Evolutionary conservation across 2,113 vertebrate genomes (phyloP).

Genomic region (Halichoerus grypus): DNA sequence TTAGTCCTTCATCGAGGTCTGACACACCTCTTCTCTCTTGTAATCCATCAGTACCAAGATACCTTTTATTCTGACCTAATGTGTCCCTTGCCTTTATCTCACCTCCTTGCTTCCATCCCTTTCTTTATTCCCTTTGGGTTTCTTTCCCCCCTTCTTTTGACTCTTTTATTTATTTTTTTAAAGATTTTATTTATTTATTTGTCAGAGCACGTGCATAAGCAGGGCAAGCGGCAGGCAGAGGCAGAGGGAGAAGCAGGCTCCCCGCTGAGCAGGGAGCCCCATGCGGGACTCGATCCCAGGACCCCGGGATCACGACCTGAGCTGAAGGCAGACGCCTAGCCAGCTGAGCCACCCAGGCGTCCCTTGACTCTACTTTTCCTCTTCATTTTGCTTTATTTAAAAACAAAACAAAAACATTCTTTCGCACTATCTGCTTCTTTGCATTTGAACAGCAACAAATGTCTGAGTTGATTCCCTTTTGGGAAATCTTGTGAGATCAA

Average conservation of each 20-base stretch:
- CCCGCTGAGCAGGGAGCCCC: background rate
- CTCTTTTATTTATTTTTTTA: background rate
- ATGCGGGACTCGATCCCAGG: background rate
- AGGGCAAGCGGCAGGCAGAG: background rate
- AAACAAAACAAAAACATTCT: slow-evolving; percentile 28
- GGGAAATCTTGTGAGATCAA: slow-evolving; percentile 27
- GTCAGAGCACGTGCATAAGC: background rate
- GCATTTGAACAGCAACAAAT: background rate
- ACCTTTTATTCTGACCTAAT: background rate
- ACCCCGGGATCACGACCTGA: background rate
- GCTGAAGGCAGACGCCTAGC: background rate
- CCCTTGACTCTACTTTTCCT: background rate
- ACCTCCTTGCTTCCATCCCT: background rate
- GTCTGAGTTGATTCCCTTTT: background rate
- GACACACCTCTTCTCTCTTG: background rate
- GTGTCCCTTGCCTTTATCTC: background rate
- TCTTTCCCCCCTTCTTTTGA: background rate
- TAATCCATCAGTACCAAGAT: background rate
- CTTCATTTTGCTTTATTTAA: slow-evolving; percentile 22
- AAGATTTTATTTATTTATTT: background rate
- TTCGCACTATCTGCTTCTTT: background rate
- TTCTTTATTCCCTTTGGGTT: background rate
- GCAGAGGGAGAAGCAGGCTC: background rate
- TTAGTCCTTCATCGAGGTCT: background rate
- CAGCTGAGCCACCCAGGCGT: background rate